These are phyloP conservation scores for Halocynthia aurantium DNA, from an alignment of 23 tunicate genomes.

Conservation along the genomic window DNA sequence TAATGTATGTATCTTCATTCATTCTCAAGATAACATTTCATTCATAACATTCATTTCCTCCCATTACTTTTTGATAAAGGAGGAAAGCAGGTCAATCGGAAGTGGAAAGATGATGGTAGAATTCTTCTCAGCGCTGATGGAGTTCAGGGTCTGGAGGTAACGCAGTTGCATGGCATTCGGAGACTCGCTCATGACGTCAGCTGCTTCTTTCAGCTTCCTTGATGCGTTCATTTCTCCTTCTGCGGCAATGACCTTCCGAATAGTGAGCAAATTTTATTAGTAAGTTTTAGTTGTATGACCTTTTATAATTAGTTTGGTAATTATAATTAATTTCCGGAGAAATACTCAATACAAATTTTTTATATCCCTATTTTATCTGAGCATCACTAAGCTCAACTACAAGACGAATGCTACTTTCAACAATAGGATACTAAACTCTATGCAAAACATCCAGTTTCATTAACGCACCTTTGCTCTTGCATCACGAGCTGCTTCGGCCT, in stretches of 20 bases:
- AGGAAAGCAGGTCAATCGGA: conserved; percentile 68
- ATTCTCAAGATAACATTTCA: no score
- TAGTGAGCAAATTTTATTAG: no score
- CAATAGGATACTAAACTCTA: not conserved
- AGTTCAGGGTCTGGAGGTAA: conserved; percentile 67
- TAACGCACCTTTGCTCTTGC: conserved; percentile 75
- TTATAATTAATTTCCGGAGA: no score
- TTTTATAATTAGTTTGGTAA: no score
- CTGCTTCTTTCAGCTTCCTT: conserved; percentile 75
- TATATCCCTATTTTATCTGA: no score
- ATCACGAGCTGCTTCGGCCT: conserved; percentile 94
- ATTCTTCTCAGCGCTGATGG: conserved; percentile 85
- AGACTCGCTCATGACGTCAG: conserved; percentile 85
- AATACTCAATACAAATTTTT: no score
- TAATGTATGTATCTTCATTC: no score
- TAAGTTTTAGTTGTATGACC: no score
- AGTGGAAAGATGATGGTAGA: conserved; percentile 88
- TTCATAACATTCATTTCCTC: no score
- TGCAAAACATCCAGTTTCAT: not conserved
- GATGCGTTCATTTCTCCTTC: conserved; percentile 95
- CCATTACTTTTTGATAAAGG: conserved; percentile 34
- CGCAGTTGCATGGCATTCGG: conserved; percentile 87
- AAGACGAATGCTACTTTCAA: no score
- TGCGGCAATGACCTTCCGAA: conserved; percentile 61
- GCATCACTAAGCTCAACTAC: no score